Base-by-base conservation (phyloP, 2,113 vertebrate genomes). In the Anguilla japonica region DNA sequence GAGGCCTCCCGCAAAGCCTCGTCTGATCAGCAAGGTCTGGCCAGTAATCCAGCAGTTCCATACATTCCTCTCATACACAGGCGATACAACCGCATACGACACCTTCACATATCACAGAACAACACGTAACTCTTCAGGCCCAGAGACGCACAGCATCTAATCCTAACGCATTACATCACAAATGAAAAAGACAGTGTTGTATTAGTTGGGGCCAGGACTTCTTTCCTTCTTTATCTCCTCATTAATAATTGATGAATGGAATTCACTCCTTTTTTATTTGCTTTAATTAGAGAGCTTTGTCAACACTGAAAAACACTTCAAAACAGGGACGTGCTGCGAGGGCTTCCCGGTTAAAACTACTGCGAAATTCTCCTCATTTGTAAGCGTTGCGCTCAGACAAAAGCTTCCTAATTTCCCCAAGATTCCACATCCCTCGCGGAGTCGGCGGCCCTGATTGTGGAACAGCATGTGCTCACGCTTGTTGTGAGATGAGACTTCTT, bases 241-340 rank as follows among this genome's bases (percentile, higher is more conserved):
- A 83, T 87, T 87, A 84, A 87, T 87, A 84, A 84, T 79, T 83
- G 39, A 87, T 20, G 53, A 83, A 87, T 56, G 39, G 40, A 5
- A 50, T 85, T 63, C 71, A 71, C 34, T 43, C 39, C 78, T 87
- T 80, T 84, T 87, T 87, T 78, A 71, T 87, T 84, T 84, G 82
- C 86, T 43, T 79, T 84, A 81, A 87, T 87, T 81, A 57, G 53
- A 84, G 81, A 84, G 13, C 84, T 87, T 84, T 87, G 83, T 87
- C 87, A 81, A 84, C 82, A 84, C 78, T 84, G 56, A 53, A 57
- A 84, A 78, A 60, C 75, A 79, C 82, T 81, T 86, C 53, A 46
- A 46, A 87, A 46, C 26, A 53, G 57, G 78, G 16, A 16, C 50
- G 40, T 81, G 79, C 87, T 81, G 86, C 60, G 82, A 87, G 39